Conservation (phyloP, 1,140 invertebrate species). For the Eumaeus atala region DNA sequence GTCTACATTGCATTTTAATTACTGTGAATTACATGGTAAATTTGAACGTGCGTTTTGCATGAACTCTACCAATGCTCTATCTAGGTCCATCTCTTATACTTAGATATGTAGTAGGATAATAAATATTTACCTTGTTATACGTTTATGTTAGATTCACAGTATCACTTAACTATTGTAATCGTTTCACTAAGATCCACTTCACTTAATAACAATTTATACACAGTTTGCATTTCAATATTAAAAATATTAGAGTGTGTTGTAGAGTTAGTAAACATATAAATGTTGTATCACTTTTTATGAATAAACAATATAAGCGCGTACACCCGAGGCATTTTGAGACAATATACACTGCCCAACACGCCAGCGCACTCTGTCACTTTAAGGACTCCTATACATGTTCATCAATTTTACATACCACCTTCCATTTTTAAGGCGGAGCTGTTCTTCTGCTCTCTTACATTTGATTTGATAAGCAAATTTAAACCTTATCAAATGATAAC, state of each 20-base stretch:
- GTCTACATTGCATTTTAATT: too few relatives aligned
- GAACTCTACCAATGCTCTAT: too few relatives aligned
- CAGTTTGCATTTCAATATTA: conserved; percentile 34
- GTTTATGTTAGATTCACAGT: background rate
- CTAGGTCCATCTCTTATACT: too few relatives aligned
- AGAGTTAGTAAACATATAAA: conserved; percentile 49
- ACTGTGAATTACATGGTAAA: too few relatives aligned
- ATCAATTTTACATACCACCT: conserved; percentile 75
- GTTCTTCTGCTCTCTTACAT: conserved; percentile 48
- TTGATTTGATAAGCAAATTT: conserved; percentile 19
- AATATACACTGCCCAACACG: conserved; percentile 70
- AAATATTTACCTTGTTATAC: too few relatives aligned
- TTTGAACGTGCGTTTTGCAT: too few relatives aligned
- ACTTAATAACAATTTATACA: conserved; percentile 17
- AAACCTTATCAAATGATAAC: conserved; percentile 16
- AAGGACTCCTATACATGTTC: conserved; percentile 73
- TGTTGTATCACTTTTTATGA: conserved; percentile 71
- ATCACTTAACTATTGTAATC: conserved; percentile 5
- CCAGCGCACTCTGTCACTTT: conserved; percentile 72
- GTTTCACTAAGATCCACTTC: conserved; percentile 9
- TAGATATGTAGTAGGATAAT: too few relatives aligned
- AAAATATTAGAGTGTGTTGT: conserved; percentile 48
- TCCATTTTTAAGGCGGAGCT: conserved; percentile 74
- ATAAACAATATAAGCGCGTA: conserved; percentile 67
- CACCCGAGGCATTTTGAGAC: conserved; percentile 67